phyloP scores from a whole-genome alignment of 2,113 vertebrate species.

The Anas platyrhynchos region DNA sequence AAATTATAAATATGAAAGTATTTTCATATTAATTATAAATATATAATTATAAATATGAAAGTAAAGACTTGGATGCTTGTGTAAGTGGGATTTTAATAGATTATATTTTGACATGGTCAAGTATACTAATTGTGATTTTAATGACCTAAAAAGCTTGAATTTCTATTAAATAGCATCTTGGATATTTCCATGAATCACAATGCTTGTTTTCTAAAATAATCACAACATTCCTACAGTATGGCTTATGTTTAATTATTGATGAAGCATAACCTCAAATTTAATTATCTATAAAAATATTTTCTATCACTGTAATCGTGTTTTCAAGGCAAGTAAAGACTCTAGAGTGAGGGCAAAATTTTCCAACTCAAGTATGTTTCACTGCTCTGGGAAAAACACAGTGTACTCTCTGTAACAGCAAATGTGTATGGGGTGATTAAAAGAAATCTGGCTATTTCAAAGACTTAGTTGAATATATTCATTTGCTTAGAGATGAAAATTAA shows the following conservation, averaged over 20 bases:
- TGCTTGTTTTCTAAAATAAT: neutral
- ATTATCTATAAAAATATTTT: neutral
- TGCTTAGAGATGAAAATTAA: neutral
- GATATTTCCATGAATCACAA: neutral
- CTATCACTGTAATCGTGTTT: neutral
- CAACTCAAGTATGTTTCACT: neutral
- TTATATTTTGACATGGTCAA: neutral
- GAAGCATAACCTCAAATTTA: neutral
- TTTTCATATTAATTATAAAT: too few species aligned
- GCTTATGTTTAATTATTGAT: neutral
- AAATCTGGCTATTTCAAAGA: neutral
- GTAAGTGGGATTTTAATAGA: neutral
- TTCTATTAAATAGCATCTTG: neutral
- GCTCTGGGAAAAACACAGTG: neutral
- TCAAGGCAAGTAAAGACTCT: neutral
- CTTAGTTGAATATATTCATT: neutral
- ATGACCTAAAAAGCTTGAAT: neutral
- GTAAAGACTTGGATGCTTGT: neutral
- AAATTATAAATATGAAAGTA: neutral
- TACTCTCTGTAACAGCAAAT: neutral
- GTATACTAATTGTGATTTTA: neutral
- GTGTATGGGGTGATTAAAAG: neutral
- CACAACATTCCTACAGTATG: neutral
- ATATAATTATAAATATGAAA: neutral
- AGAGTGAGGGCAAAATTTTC: neutral